phyloP scores from a whole-genome alignment of 2,797 vertebrate species.

The Gila robusta region DNA sequence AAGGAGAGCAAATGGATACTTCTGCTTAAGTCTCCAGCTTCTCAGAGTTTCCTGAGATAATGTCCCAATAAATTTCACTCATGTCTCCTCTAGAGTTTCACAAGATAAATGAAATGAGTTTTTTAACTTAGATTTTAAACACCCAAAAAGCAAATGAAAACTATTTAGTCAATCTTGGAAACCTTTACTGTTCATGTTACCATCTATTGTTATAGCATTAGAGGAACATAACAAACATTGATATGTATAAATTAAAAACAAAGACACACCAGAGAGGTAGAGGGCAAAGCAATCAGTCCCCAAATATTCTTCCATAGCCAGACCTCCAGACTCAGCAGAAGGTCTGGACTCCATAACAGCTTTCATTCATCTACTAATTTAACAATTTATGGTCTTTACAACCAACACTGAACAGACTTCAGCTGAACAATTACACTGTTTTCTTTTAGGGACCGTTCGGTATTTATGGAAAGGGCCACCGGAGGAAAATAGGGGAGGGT shows the following conservation, averaged over 20 bases:
- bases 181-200: not conserved
- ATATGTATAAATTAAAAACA: not conserved
- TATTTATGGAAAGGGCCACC: too few species aligned
- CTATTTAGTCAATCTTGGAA: constrained; percentile 6
- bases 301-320: too few species aligned
- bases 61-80: not conserved
- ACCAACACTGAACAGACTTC: not conserved
- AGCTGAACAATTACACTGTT: not conserved
- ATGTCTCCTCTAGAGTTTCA: not conserved
- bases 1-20: not conserved
- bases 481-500: too few species aligned
- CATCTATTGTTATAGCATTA: not conserved
- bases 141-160: not conserved
- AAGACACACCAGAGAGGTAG: not conserved
- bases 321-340: not conserved
- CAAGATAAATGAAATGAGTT: not conserved
- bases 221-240: not conserved
- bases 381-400: not conserved
- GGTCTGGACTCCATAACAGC: not conserved
- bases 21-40: not conserved
- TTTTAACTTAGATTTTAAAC: constrained; percentile 1
- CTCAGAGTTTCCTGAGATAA: not conserved
- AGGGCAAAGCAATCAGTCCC: not conserved
- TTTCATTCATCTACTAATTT: not conserved
- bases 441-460: not conserved